A percentile compares a stretch with the other conserved stretches of the same genome.
Evolutionary conservation across 2,797 vertebrate genomes (phyloP).

Genomic region (Astyanax mexicanus): DNA sequence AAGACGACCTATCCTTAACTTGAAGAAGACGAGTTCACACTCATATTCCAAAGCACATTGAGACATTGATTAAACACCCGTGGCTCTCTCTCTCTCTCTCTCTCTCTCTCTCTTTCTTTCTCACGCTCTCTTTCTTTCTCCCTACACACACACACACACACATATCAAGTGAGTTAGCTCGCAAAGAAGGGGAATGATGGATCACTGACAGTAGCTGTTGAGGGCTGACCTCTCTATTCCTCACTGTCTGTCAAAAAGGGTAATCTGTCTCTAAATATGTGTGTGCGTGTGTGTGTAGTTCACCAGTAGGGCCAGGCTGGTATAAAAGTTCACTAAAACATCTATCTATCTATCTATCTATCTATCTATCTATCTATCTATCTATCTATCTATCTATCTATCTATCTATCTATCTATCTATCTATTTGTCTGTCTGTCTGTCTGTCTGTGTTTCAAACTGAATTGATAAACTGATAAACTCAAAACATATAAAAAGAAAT

Average conservation of each 20-base stretch:
- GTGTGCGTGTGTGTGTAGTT: constrained; percentile 1
- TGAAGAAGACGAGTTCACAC: constrained; percentile 34
- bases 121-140: neutral
- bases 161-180: neutral
- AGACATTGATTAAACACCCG: constrained; percentile 36
- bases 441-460: too few species aligned
- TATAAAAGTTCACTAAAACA: too few species aligned
- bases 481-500: too few species aligned
- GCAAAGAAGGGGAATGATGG: constrained; percentile 27
- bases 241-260: constrained; percentile 43
- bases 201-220: constrained; percentile 42
- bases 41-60: constrained; percentile 36
- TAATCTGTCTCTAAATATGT: constrained; percentile 39
- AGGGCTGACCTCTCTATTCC: constrained; percentile 48
- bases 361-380: too few species aligned
- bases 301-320: neutral
- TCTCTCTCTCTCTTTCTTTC: neutral
- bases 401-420: too few species aligned
- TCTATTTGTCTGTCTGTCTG: too few species aligned
- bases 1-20: constrained; percentile 36
- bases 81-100: constrained; percentile 1
- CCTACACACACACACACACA: neutral
- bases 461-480: too few species aligned
- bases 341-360: too few species aligned
- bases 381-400: too few species aligned